Evolutionary conservation across 2,888 invertebrate species (phyloP), one percentile per base, ranked within the genome.

Genomic region (Chamaedrilus cognettii): DNA sequence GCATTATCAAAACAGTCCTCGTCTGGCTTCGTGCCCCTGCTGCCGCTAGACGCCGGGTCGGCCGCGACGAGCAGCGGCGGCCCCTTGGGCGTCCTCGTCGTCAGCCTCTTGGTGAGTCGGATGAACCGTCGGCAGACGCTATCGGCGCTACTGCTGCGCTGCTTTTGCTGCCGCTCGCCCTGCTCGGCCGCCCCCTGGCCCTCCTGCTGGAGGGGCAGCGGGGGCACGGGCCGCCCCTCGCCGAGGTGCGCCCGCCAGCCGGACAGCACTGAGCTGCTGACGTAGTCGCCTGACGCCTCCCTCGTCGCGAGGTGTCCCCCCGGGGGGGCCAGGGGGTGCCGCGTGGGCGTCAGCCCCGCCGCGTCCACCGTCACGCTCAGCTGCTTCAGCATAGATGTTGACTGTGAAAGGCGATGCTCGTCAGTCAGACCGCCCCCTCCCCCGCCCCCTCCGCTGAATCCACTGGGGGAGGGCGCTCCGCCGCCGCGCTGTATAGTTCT

Each of bases 131-230:
- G 50, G 31, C 62, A 50, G 2, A 62, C 62, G 15, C 62, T 62
- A 30, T 62, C 62, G 15, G 62, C 62, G 62, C 62, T 62, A 34
- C 62, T 51, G 31, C 62, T 62, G 7, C 62, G 62, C 7, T 19
- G 62, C 30, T 62, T 62, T 26, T 49, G 31, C 49, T 49, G 33
- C 26, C 60, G 34, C 0, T 11, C 49, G 23, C n/a, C 3, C 7
- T 33, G 31, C 26, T 33, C 58, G 7, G 60, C 49, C 26, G n/a
- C 51, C 31, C 33, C 51, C 31, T 49, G 51, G 34, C 34, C 60
- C 30, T 30, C 58, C n/a, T 58, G 31, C 23, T 30, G 23, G 11
- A 30, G 31, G 5, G 51, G 30, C n/a, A 50, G 33, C 32, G 62
- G 62, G 5, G 55, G 66, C 49, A 35, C 30, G 3, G 64, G 55